These are phyloP conservation scores for Perca schrenkii DNA, from an alignment of 2,113 vertebrate species.

Conservation along the genomic window DNA sequence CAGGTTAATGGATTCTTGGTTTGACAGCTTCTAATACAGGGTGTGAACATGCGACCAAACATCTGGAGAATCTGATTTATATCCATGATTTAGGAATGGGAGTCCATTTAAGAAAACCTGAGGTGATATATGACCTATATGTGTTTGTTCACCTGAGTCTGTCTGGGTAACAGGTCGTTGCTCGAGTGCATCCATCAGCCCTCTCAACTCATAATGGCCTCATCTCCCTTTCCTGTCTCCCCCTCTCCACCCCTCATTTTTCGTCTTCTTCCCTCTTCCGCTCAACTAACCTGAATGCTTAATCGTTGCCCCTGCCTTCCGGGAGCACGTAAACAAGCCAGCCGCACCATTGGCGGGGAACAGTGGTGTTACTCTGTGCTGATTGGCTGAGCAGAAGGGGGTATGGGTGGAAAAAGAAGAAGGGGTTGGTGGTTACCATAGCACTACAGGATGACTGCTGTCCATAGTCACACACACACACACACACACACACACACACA, in stretches of 20 bases:
- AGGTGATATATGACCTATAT: conserved; percentile 28
- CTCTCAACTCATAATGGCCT: conserved; percentile 74
- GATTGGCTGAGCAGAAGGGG: conserved; percentile 69
- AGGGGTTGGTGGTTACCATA: conserved; percentile 73
- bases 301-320: conserved; percentile 77
- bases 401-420: conserved; percentile 65
- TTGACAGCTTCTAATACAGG: conserved; percentile 12
- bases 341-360: conserved; percentile 71
- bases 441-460: conserved; percentile 64
- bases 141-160: conserved; percentile 64
- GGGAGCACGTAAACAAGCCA: conserved; percentile 76
- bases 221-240: conserved; percentile 46
- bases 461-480: conserved; percentile 51
- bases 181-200: conserved; percentile 68
- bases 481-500: conserved; percentile 29
- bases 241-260: conserved; percentile 21
- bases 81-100: conserved; percentile 6
- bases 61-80: not conserved
- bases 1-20: conserved; percentile 1
- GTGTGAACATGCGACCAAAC: not conserved
- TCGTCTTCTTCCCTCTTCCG: conserved; percentile 63
- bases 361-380: conserved; percentile 40
- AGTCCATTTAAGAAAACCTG: conserved; percentile 18
- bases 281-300: conserved; percentile 81
- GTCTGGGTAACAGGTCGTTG: conserved; percentile 52